These are phyloP conservation scores for Sebastolobus alascanus DNA, from an alignment of 2,797 vertebrate genomes.

Conservation along the genomic window DNA sequence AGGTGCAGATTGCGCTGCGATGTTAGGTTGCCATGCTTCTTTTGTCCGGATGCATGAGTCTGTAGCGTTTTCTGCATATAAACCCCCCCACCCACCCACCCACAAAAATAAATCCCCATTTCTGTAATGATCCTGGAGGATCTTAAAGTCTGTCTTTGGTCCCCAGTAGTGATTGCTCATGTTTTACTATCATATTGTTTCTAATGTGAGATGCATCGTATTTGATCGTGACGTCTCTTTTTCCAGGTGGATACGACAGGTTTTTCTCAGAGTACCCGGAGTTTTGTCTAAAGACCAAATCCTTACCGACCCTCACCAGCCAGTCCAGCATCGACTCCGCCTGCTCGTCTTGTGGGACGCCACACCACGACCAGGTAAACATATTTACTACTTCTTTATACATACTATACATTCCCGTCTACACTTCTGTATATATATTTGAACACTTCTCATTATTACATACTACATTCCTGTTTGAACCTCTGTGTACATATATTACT, in stretches of 20 bases:
- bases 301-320: slow-evolving; percentile 73
- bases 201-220: background rate
- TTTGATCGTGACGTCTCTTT: background rate
- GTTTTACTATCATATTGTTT: background rate
- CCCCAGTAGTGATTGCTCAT: background rate
- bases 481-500: too few relatives aligned
- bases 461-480: too few relatives aligned
- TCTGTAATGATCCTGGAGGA: background rate
- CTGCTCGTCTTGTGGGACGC: slow-evolving; percentile 86
- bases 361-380: slow-evolving; percentile 86
- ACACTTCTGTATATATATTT: too few relatives aligned
- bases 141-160: background rate
- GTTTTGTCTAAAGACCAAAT: slow-evolving; percentile 86
- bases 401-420: too few relatives aligned
- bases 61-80: background rate
- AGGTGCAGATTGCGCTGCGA: background rate
- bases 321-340: slow-evolving; percentile 81
- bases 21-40: background rate
- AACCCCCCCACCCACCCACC: too few relatives aligned
- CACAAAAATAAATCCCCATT: background rate
- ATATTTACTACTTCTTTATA: too few relatives aligned
- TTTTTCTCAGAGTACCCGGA: slow-evolving; percentile 87
- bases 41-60: background rate
- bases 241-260: slow-evolving; percentile 85
- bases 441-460: too few relatives aligned